Evolutionary conservation across 1,140 invertebrate species (phyloP).

Genomic region (Hycleus cichorii): DNA sequence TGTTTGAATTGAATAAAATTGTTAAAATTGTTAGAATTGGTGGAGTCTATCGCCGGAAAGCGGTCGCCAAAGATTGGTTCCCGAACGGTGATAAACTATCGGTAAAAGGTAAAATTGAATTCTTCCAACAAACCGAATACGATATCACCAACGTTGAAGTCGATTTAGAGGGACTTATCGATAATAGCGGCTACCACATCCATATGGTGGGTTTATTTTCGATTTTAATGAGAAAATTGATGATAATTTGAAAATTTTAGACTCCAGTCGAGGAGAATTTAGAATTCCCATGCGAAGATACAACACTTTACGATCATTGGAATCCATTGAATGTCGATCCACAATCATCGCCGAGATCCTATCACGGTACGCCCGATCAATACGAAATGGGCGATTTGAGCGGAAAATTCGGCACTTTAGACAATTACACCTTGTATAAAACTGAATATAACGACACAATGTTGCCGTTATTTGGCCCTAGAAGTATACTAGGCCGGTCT

Average conservation of each 20-base stretch:
- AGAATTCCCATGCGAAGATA: conserved; percentile 80
- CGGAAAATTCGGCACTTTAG: conserved; percentile 76
- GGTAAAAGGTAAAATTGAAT: conserved; percentile 68
- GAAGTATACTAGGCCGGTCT: conserved; percentile 78
- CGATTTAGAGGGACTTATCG: conserved; percentile 62
- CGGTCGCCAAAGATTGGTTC: conserved; percentile 80
- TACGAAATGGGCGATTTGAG: conserved; percentile 87
- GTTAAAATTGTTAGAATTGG: conserved; percentile 51
- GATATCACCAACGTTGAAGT: conserved; percentile 75
- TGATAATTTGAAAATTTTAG: conserved; percentile 42
- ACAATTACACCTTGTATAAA: conserved; percentile 50
- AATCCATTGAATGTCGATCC: conserved; percentile 70
- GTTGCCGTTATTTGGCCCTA: conserved; percentile 74
- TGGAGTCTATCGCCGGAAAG: conserved; percentile 69
- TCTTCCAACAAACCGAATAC: conserved; percentile 77
- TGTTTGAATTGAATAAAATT: not conserved
- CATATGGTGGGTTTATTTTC: conserved; percentile 58
- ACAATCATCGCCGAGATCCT: conserved; percentile 46
- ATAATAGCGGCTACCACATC: conserved; percentile 69
- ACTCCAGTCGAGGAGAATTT: conserved; percentile 70
- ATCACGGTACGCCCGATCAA: conserved; percentile 65
- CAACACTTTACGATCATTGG: conserved; percentile 72
- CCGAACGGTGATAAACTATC: conserved; percentile 58
- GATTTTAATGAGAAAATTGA: not conserved
- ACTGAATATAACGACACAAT: conserved; percentile 72